Conservation (phyloP, 2,888 invertebrate species). For the Drosophila colorata region DNA sequence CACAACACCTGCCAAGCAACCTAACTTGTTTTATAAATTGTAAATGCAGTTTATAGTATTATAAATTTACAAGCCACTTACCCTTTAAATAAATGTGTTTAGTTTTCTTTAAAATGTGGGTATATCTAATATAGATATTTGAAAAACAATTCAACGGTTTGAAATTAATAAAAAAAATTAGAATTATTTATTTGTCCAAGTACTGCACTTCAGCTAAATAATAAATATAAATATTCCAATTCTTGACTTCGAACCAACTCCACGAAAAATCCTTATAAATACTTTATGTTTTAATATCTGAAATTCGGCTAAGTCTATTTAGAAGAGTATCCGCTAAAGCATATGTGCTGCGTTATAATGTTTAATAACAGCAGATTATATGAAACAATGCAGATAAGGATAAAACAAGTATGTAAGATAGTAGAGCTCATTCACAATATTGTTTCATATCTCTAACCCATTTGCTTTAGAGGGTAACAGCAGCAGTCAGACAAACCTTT, state of each 20-base stretch:
- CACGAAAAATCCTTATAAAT: neutral
- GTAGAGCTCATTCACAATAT: conserved; percentile 3
- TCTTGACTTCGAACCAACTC: neutral
- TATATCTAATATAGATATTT: no score
- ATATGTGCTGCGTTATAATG: neutral
- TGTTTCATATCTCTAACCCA: conserved; percentile 11
- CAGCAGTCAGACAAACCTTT: neutral
- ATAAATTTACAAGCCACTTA: no score
- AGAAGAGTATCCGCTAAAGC: neutral
- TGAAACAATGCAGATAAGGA: conserved; percentile 50
- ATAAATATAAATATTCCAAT: no score
- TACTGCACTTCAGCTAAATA: no score
- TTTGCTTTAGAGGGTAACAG: neutral
- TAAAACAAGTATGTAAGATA: conserved; percentile 13
- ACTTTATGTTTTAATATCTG: neutral
- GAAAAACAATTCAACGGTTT: no score
- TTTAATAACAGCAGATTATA: neutral
- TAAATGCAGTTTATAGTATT: neutral
- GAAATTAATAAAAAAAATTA: no score
- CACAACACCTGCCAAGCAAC: neutral
- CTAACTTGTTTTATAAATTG: neutral
- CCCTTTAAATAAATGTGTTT: no score
- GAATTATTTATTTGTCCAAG: no score
- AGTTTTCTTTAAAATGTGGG: no score
- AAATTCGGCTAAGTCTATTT: neutral